phyloP scores from a whole-genome alignment of 2,113 vertebrate genomes.

The Etheostoma cragini region DNA sequence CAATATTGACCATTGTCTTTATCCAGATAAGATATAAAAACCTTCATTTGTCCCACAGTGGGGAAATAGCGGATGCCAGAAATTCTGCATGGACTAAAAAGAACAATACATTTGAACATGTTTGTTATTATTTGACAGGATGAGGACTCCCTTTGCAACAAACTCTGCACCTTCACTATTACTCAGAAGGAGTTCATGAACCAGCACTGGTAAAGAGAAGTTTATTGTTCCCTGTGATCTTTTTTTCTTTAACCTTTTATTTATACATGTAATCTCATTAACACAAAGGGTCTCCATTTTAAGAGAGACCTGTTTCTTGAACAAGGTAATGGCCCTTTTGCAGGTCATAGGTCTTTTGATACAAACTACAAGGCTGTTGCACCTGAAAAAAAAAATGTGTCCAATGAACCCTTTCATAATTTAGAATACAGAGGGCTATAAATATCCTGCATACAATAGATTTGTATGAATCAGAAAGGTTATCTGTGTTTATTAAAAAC shows the following conservation, averaged over 20 bases:
- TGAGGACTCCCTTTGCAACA: slow-evolving; percentile 99
- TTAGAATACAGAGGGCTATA: background rate
- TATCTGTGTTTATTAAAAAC: background rate
- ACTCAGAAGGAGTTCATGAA: slow-evolving; percentile 99
- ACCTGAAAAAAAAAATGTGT: slow-evolving; percentile 6
- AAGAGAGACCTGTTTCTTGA: background rate
- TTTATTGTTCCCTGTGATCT: slow-evolving; percentile 14
- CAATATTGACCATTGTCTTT: background rate
- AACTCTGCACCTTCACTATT: slow-evolving; percentile 98
- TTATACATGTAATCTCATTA: no score
- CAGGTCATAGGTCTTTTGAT: background rate
- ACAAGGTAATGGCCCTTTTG: background rate
- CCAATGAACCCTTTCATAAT: background rate
- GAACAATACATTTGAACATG: background rate
- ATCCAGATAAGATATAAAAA: no score
- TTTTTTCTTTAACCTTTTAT: no score
- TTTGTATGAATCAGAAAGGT: background rate
- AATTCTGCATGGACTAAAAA: background rate
- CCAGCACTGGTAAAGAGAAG: slow-evolving; percentile 93
- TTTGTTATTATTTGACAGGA: slow-evolving; percentile 83
- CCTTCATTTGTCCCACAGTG: no score
- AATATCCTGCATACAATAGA: background rate
- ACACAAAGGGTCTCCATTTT: no score
- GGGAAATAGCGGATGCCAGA: background rate
- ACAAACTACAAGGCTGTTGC: background rate